phyloP scores from a whole-genome alignment of 1,140 invertebrate species.

The Nylanderia fulva region DNA sequence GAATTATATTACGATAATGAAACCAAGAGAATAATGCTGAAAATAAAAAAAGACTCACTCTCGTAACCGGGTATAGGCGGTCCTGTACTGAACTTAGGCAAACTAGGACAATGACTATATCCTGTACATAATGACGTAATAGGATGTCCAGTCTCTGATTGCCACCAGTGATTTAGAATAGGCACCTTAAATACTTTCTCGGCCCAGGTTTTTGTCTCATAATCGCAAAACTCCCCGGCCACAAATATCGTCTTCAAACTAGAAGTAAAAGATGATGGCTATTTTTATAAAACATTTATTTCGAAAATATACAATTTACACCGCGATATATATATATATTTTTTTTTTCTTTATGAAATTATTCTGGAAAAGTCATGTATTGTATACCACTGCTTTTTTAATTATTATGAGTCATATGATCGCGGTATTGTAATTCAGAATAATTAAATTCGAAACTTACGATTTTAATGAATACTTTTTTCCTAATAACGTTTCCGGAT shows the following conservation, averaged over 20 bases:
- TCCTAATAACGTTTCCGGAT: conserved; percentile 89
- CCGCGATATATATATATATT: neutral
- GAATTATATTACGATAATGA: neutral
- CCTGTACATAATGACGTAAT: conserved; percentile 94
- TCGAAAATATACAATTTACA: too few relatives aligned
- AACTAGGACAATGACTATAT: conserved; percentile 89
- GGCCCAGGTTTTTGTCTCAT: conserved; percentile 95
- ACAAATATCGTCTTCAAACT: conserved; percentile 93
- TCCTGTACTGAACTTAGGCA: conserved; percentile 90
- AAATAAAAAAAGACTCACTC: conserved; percentile 51
- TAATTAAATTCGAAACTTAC: conserved; percentile 78
- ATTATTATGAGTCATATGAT: neutral
- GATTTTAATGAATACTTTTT: conserved; percentile 90
- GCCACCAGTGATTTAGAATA: conserved; percentile 98
- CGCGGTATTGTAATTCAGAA: neutral
- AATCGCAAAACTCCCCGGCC: conserved; percentile 97
- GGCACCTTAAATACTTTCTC: conserved; percentile 93
- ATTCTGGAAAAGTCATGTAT: neutral
- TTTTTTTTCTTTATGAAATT: neutral
- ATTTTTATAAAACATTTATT: neutral
- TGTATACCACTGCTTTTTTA: neutral
- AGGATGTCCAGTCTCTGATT: conserved; percentile 96
- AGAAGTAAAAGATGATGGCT: neutral
- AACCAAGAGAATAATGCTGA: neutral
- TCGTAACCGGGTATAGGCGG: conserved; percentile 94